Conservation (phyloP, 2,888 invertebrate species). For the Idaea dimidiata region DNA sequence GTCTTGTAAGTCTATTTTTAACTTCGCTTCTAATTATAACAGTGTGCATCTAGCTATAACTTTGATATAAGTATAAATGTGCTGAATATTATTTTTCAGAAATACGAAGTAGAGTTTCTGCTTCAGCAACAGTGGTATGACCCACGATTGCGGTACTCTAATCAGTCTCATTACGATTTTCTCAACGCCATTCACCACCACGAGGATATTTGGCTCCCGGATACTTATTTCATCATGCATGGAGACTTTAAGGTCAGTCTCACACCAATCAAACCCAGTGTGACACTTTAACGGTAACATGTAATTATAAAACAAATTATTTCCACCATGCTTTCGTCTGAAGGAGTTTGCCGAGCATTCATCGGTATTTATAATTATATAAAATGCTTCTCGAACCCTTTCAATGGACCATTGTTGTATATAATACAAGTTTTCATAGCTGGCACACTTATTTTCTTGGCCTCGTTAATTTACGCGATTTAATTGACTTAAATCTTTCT, state of each 20-base stretch:
- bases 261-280: constrained; percentile 15
- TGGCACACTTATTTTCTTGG: constrained; percentile 49
- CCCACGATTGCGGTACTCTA: constrained; percentile 92
- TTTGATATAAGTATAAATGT: constrained; percentile 7
- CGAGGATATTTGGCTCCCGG: constrained; percentile 95
- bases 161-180: constrained; percentile 92
- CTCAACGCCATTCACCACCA: constrained; percentile 96
- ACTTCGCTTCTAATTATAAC: constrained; percentile 21
- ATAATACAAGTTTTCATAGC: constrained; percentile 50
- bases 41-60: constrained; percentile 5
- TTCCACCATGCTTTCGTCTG: constrained; percentile 64
- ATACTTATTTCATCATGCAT: constrained; percentile 98
- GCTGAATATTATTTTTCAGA: constrained; percentile 79
- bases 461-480: constrained; percentile 32
- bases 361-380: constrained; percentile 66
- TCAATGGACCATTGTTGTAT: constrained; percentile 53
- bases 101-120: constrained; percentile 97
- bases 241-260: constrained; percentile 90
- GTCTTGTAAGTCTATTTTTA: constrained; percentile 87
- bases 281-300: constrained; percentile 28
- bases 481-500: constrained; percentile 22
- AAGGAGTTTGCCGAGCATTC: constrained; percentile 68
- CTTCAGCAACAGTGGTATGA: constrained; percentile 97
- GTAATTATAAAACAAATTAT: constrained; percentile 56
- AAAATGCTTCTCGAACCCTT: constrained; percentile 54